phyloP scores from a whole-genome alignment of 1,140 invertebrate genomes.

The Cardiocondyla obscurior region DNA sequence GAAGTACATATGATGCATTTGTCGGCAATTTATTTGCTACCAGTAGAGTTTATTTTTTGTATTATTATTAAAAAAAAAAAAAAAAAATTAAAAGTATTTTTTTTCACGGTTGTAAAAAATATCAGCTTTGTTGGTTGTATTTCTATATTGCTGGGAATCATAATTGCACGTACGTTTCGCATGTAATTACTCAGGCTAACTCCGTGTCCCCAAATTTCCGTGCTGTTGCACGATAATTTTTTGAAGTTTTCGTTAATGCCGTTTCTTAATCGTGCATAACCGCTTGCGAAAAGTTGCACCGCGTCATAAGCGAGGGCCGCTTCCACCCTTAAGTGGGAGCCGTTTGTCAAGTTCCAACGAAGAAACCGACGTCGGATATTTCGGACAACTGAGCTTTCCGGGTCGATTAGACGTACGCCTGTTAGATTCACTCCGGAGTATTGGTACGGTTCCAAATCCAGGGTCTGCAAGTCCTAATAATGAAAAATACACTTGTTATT shows the following conservation, averaged over 20 bases:
- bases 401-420: conserved; percentile 89
- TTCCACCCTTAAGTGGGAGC: conserved; percentile 88
- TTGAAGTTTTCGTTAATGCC: conserved; percentile 92
- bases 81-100: background rate
- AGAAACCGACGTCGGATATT: conserved; percentile 75
- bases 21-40: background rate
- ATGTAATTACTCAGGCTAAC: conserved; percentile 93
- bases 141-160: background rate
- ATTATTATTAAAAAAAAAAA: background rate
- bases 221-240: conserved; percentile 90
- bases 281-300: conserved; percentile 95
- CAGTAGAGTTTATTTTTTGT: background rate
- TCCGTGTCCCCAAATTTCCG: conserved; percentile 90
- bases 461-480: conserved; percentile 89
- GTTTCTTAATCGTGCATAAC: conserved; percentile 93
- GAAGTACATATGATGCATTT: background rate
- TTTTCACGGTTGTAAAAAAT: background rate
- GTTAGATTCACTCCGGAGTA: conserved; percentile 94
- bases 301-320: conserved; percentile 97
- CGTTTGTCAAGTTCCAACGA: conserved; percentile 68
- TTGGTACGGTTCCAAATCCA: conserved; percentile 92
- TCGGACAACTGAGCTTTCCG: conserved; percentile 85
- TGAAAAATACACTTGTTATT: background rate
- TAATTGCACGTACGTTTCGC: conserved; percentile 87
- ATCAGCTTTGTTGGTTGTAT: background rate